Conservation (phyloP, 2,113 vertebrate species). For the Sakesphorus luctuosus region DNA sequence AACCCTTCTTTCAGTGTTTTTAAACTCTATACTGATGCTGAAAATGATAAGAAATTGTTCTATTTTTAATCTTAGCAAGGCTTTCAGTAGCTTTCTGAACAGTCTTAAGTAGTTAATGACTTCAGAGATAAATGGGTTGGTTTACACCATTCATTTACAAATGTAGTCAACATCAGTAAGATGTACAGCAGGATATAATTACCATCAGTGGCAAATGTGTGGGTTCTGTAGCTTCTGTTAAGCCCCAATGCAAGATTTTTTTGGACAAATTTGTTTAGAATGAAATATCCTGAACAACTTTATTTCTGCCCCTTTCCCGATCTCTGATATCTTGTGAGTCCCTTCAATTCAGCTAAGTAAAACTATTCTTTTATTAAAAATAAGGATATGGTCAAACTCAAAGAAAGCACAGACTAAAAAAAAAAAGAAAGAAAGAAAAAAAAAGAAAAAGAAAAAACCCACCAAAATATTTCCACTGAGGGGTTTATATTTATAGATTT, state of each 20-base stretch:
- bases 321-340: not conserved
- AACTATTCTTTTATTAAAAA: not conserved
- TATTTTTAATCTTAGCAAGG: not conserved
- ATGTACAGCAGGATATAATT: not conserved
- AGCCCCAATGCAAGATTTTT: not conserved
- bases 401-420: not conserved
- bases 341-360: not conserved
- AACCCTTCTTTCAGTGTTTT: slow-evolving; percentile 41
- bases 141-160: not conserved
- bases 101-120: not conserved
- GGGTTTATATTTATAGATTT: not conserved
- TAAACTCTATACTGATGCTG: not conserved
- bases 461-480: not conserved
- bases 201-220: not conserved
- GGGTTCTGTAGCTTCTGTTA: not conserved
- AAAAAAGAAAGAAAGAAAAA: not conserved
- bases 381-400: not conserved
- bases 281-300: not conserved
- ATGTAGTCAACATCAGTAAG: not conserved
- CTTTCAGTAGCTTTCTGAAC: not conserved
- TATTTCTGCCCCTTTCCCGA: not conserved
- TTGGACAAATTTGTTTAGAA: not conserved
- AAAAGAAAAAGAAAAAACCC: too few relatives aligned
- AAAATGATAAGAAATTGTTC: not conserved
- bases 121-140: not conserved